phyloP scores from a whole-genome alignment of 2,888 invertebrate genomes.

The Seladonia tumulorum region DNA sequence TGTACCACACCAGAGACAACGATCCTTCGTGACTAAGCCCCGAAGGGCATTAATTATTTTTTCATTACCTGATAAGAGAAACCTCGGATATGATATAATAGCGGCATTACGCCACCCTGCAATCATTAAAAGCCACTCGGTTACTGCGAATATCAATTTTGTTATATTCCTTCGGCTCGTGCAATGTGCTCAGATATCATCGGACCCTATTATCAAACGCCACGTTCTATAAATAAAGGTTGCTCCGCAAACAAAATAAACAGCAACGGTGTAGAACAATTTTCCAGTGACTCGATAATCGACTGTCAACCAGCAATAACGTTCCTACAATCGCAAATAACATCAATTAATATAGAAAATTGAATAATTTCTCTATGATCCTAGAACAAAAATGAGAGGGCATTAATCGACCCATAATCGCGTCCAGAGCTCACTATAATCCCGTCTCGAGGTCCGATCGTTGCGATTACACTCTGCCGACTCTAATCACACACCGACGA shows the following conservation, averaged over 20 bases:
- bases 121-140: conserved; percentile 41
- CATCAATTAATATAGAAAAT: too few relatives aligned
- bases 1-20: conserved; percentile 62
- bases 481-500: too few relatives aligned
- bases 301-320: background rate
- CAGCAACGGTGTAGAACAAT: background rate
- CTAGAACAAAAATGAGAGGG: too few relatives aligned
- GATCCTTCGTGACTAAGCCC: conserved; percentile 58
- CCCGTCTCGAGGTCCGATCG: background rate
- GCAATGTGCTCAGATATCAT: background rate
- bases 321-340: too few relatives aligned
- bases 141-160: conserved; percentile 35
- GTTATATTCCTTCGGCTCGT: conserved; percentile 5
- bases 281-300: background rate
- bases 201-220: background rate
- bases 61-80: conserved; percentile 65
- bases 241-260: background rate
- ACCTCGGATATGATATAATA: conserved; percentile 35
- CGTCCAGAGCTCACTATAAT: too few relatives aligned
- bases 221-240: background rate
- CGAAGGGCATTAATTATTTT: conserved; percentile 59
- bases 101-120: conserved; percentile 10
- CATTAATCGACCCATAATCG: background rate
- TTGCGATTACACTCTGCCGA: too few relatives aligned
- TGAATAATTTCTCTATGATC: too few relatives aligned